phyloP scores from a whole-genome alignment of 2,113 vertebrate genomes.

The Galemys pyrenaicus region DNA sequence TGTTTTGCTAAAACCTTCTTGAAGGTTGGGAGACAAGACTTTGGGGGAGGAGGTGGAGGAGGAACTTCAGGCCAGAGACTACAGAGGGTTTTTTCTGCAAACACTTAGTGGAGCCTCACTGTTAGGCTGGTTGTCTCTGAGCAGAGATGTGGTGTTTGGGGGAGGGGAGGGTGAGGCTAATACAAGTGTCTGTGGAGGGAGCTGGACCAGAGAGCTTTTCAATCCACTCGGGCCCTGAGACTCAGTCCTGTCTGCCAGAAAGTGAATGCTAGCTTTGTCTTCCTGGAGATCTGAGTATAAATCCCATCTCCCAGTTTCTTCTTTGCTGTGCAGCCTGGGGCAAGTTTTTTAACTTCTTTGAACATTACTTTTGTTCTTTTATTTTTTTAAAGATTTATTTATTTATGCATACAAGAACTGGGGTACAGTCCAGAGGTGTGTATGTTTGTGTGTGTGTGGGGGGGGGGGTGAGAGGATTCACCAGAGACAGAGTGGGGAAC shows the following conservation, averaged over 20 bases:
- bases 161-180: no score
- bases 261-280: neutral
- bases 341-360: neutral
- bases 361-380: neutral
- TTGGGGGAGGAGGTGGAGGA: neutral
- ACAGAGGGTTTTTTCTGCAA: neutral
- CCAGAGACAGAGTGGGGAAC: no score
- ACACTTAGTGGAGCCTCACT: accelerated
- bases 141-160: neutral
- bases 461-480: no score
- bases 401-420: no score
- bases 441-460: no score
- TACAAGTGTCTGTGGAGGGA: neutral
- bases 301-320: neutral
- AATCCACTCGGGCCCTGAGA: neutral
- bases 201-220: neutral
- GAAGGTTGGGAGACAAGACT: neutral
- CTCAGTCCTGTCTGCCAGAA: neutral
- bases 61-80: neutral
- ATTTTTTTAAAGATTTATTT: no score
- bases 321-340: neutral
- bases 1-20: no score
- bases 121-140: no score
- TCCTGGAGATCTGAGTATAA: neutral
- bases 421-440: no score